phyloP scores from a whole-genome alignment of 2,797 vertebrate species.

The Limosa lapponica region DNA sequence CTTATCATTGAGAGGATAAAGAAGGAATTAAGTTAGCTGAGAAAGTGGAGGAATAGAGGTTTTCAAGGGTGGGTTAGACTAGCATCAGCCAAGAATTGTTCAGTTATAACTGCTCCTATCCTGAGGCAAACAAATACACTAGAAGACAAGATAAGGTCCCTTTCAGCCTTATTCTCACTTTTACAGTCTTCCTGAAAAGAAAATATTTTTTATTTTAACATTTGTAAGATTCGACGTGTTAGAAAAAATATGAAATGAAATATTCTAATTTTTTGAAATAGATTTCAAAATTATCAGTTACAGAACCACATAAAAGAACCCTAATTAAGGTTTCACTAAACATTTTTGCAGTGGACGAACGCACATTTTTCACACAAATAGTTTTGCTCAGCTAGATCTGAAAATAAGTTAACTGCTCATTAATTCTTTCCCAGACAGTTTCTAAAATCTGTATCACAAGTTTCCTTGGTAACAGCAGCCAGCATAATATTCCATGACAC shows the following conservation, averaged over 20 bases:
- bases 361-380: constrained; percentile 11
- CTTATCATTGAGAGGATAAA: background rate
- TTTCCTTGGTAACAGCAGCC: constrained; percentile 56
- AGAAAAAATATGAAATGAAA: background rate
- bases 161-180: background rate
- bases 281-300: background rate
- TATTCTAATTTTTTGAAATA: background rate
- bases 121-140: background rate
- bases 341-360: background rate
- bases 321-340: background rate
- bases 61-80: background rate
- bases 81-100: background rate
- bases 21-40: background rate
- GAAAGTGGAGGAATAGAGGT: background rate
- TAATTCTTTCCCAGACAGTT: constrained; percentile 29
- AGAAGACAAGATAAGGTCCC: background rate
- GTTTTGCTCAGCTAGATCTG: background rate
- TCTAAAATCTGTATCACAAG: background rate
- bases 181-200: background rate
- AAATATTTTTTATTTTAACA: background rate
- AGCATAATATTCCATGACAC: background rate
- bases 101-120: background rate
- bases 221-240: background rate
- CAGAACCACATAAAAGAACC: background rate
- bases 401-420: constrained; percentile 47